Evolutionary conservation across 1,140 invertebrate species (phyloP).

Genomic region (Caenorhabditis remanei): DNA sequence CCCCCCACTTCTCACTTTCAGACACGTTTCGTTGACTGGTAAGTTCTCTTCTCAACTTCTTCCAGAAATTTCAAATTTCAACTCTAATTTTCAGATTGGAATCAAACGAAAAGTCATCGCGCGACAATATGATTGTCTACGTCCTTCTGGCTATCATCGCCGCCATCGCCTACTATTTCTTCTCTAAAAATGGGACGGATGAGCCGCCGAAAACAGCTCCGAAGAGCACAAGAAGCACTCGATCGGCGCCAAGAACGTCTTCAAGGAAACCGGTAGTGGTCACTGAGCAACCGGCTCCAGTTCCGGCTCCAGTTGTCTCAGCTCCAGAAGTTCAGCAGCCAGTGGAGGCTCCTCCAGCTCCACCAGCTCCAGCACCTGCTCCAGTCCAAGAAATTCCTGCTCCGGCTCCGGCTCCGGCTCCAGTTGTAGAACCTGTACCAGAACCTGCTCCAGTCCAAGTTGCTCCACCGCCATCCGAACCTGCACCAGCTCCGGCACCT

Average conservation of each 20-base stretch:
- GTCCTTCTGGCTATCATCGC: slow-evolving; percentile 37
- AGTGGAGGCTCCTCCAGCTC: too few relatives aligned
- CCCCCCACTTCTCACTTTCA: background rate
- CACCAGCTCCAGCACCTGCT: background rate
- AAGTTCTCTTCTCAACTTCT: background rate
- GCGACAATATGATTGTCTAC: slow-evolving; percentile 28
- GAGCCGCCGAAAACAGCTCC: background rate
- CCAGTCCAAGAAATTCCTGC: background rate
- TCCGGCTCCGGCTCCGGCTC: background rate
- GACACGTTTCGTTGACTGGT: slow-evolving; percentile 15
- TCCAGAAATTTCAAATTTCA: background rate
- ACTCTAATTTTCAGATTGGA: background rate
- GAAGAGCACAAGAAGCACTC: background rate
- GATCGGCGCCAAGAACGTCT: background rate
- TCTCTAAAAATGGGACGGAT: background rate
- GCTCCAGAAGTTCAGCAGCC: background rate
- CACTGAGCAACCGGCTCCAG: background rate
- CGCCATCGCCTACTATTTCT: slow-evolving; percentile 17
- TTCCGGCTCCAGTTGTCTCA: background rate
- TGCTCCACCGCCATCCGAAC: too few relatives aligned
- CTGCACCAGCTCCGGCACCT: too few relatives aligned
- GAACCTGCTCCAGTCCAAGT: background rate
- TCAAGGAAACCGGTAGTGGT: background rate
- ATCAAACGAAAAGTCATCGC: slow-evolving; percentile 3
- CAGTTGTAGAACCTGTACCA: background rate